These are phyloP conservation scores for Dolichomitus sp. DNA, from an alignment of 2,888 invertebrate genomes.

Conservation along the genomic window DNA sequence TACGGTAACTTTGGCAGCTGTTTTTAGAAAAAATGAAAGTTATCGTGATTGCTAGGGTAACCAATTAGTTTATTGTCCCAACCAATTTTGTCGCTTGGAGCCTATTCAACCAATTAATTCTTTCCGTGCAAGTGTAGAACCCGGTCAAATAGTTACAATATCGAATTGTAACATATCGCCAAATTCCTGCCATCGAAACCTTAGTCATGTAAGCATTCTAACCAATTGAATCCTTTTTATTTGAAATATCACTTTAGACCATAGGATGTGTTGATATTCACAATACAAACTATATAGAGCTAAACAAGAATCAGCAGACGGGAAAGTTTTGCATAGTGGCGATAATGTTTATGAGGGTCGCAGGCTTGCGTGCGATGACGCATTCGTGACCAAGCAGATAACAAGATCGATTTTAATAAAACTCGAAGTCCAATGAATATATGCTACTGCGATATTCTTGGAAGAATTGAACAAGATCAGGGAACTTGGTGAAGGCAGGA, in stretches of 20 bases:
- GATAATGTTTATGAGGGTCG: slow-evolving; percentile 52
- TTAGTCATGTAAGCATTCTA: too few relatives aligned
- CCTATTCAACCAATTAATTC: too few relatives aligned
- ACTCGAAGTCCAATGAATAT: slow-evolving; percentile 51
- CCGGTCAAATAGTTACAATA: too few relatives aligned
- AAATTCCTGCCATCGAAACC: too few relatives aligned
- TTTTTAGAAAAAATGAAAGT: too few relatives aligned
- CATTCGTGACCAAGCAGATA: slow-evolving; percentile 65
- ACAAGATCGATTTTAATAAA: slow-evolving; percentile 55
- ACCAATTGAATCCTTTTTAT: not conserved
- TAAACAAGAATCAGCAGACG: not conserved
- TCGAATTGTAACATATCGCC: too few relatives aligned
- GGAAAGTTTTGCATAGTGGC: slow-evolving; percentile 18
- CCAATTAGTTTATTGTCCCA: too few relatives aligned
- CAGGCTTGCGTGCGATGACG: slow-evolving; percentile 60
- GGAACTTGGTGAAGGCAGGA: slow-evolving; percentile 27
- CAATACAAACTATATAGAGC: not conserved
- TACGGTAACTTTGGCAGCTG: too few relatives aligned
- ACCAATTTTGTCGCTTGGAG: too few relatives aligned
- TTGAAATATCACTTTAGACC: not conserved
- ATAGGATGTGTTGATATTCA: not conserved
- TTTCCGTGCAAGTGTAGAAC: too few relatives aligned
- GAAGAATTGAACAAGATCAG: slow-evolving; percentile 61
- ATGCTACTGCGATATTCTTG: slow-evolving; percentile 27
- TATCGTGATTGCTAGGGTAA: too few relatives aligned